Conservation (phyloP, 2,113 vertebrate species). For the Ivindomyrus marchei region DNA sequence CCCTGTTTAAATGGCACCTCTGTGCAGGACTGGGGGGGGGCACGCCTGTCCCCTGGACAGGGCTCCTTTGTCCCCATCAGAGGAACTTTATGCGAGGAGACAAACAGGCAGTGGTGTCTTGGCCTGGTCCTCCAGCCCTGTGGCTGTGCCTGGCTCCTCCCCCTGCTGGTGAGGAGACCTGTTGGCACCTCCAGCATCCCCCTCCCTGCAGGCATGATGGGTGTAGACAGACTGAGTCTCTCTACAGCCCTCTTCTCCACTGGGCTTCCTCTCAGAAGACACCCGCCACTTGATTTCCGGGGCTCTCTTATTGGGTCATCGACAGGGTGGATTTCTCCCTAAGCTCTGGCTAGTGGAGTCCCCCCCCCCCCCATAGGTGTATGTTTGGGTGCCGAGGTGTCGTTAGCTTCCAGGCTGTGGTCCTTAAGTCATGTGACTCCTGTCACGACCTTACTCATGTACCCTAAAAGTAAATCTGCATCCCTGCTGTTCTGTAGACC, state of each 20-base stretch:
- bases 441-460: background rate
- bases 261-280: background rate
- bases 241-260: background rate
- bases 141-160: background rate
- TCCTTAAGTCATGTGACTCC: background rate
- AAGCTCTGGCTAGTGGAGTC: background rate
- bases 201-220: background rate
- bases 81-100: background rate
- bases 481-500: background rate
- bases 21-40: background rate
- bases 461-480: background rate
- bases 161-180: background rate
- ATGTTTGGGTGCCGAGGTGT: background rate
- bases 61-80: conserved; percentile 18
- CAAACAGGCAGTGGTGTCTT: conserved; percentile 10
- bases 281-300: background rate
- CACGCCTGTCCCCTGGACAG: conserved; percentile 15
- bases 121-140: background rate
- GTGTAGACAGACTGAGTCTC: background rate
- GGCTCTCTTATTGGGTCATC: background rate
- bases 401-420: background rate
- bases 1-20: conserved; percentile 14
- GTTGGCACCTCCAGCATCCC: background rate
- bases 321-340: background rate
- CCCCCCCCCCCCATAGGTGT: background rate